These are phyloP conservation scores for Leptobrachium leishanense DNA, from an alignment of 2,113 vertebrate genomes.

Conservation along the genomic window DNA sequence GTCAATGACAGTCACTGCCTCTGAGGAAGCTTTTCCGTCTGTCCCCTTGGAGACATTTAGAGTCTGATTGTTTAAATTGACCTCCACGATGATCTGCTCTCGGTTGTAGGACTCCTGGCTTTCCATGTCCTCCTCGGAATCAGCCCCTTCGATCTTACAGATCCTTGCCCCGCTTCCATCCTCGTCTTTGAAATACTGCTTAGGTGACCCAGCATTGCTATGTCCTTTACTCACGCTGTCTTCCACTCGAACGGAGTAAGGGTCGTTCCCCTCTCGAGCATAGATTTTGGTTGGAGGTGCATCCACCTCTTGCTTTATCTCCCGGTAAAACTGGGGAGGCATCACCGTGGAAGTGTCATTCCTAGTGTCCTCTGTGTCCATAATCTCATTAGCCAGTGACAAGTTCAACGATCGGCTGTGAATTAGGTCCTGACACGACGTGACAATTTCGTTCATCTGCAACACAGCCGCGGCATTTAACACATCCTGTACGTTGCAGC, in stretches of 20 bases:
- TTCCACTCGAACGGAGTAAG: conserved; percentile 82
- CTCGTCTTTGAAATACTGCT: conserved; percentile 86
- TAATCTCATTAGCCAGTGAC: conserved; percentile 58
- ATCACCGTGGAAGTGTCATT: conserved; percentile 30
- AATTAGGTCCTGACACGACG: conserved; percentile 89
- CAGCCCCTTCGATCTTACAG: conserved; percentile 77
- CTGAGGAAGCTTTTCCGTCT: conserved; percentile 68
- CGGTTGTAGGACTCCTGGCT: conserved; percentile 74
- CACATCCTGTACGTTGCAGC: conserved; percentile 84
- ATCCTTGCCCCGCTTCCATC: conserved; percentile 62
- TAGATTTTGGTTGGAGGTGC: conserved; percentile 78
- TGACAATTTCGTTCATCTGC: conserved; percentile 90
- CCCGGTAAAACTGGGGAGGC: conserved; percentile 74
- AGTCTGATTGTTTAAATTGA: conserved; percentile 97
- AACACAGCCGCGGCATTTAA: conserved; percentile 84
- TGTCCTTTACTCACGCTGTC: conserved; percentile 58
- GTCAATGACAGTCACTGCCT: conserved; percentile 55
- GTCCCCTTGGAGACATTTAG: conserved; percentile 90
- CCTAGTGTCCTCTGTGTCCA: conserved; percentile 63
- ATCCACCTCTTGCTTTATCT: conserved; percentile 90
- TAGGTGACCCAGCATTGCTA: conserved; percentile 58
- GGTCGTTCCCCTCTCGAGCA: conserved; percentile 77
- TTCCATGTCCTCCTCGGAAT: conserved; percentile 69
- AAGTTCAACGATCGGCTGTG: conserved; percentile 79
- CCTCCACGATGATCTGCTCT: conserved; percentile 96